A percentile compares a stretch with the other conserved stretches of the same genome.
Conservation (phyloP, 2,113 vertebrate genomes). For the Pseudorectes ferrugineus region DNA sequence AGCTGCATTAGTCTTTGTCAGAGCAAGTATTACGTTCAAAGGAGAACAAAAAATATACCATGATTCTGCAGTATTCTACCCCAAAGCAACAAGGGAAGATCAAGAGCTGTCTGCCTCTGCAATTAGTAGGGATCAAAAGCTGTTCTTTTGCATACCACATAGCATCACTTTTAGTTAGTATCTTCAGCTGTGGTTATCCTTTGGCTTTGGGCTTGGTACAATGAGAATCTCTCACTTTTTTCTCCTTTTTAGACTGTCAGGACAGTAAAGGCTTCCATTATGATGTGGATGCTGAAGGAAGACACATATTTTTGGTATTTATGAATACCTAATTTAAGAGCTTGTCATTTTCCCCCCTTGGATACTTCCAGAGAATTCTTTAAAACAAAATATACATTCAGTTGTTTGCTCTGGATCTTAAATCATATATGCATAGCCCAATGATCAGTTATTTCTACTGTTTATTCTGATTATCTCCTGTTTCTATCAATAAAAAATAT, state of each 20-base stretch:
- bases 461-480: not conserved
- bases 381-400: not conserved
- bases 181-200: not conserved
- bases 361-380: not conserved
- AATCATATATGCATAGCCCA: not conserved
- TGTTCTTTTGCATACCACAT: not conserved
- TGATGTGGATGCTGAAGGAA: not conserved
- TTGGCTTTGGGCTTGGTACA: not conserved
- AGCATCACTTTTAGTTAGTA: not conserved
- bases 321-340: not conserved
- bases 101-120: not conserved
- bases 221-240: not conserved
- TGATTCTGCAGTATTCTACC: not conserved
- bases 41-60: not conserved
- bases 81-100: not conserved
- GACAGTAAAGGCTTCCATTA: not conserved
- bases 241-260: not conserved
- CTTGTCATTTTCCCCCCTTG: accelerated
- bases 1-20: not conserved
- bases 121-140: not conserved
- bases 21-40: not conserved
- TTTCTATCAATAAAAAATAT: not conserved
- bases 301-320: not conserved
- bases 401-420: not conserved
- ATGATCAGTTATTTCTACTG: not conserved